Conservation (phyloP, 2,113 vertebrate genomes). For the Nibea albiflora region DNA sequence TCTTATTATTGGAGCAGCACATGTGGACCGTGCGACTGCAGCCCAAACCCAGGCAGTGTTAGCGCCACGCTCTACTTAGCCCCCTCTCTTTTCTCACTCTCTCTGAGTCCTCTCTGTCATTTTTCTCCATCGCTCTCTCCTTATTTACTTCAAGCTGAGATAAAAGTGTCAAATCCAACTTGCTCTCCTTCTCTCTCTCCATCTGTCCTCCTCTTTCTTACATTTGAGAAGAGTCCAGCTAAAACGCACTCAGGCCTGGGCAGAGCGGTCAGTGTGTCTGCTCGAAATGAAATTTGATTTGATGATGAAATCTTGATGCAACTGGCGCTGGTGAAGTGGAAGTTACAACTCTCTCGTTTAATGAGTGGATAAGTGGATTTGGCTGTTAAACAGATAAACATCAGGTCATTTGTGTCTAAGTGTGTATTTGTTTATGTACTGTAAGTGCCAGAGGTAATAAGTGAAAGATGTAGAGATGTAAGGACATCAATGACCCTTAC, state of each 20-base stretch:
- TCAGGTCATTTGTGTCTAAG: slow-evolving; percentile 6
- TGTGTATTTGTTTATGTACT: slow-evolving; percentile 14
- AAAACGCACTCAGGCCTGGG: slow-evolving; percentile 57
- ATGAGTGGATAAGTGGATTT: slow-evolving; percentile 51
- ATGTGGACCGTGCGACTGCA: background rate
- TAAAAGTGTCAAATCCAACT: slow-evolving; percentile 32
- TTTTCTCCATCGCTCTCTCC: background rate
- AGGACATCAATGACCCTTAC: slow-evolving; percentile 48
- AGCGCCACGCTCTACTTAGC: no score
- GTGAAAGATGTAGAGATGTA: slow-evolving; percentile 41
- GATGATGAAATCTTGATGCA: slow-evolving; percentile 69
- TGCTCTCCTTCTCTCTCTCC: background rate
- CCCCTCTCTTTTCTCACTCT: slow-evolving; percentile 5
- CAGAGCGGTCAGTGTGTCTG: slow-evolving; percentile 43
- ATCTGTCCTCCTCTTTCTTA: slow-evolving; percentile 12
- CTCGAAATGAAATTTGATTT: slow-evolving; percentile 57
- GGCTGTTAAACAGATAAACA: slow-evolving; percentile 55
- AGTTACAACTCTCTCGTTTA: slow-evolving; percentile 46
- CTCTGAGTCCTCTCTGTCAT: background rate
- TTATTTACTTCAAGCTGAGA: slow-evolving; percentile 33
- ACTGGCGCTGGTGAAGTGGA: slow-evolving; percentile 36
- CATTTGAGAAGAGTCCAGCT: slow-evolving; percentile 48
- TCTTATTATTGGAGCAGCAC: background rate
- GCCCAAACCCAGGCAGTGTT: background rate
- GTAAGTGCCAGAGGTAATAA: slow-evolving; percentile 31